These are phyloP conservation scores for Muntiacus muntjak DNA, from an alignment of 2,113 vertebrate species.

Conservation along the genomic window DNA sequence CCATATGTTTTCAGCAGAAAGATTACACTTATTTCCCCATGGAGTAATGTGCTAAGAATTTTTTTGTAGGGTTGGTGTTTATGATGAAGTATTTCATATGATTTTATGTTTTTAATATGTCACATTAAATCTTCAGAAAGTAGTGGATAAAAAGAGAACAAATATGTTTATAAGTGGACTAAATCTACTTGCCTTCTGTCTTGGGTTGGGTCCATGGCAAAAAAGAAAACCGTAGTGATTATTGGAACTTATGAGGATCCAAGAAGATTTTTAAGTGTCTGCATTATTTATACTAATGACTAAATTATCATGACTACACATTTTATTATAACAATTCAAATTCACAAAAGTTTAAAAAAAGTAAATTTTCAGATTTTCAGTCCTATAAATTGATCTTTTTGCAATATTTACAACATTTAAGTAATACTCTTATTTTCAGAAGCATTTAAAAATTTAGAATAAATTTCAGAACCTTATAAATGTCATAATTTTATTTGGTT, in stretches of 20 bases:
- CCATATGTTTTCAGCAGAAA: slow-evolving; percentile 53
- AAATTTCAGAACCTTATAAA: not conserved
- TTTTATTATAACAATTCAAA: not conserved
- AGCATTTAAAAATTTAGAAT: not conserved
- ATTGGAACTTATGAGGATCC: not conserved
- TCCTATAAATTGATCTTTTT: not conserved
- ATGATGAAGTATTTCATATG: slow-evolving; percentile 29
- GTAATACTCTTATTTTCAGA: not conserved
- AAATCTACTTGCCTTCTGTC: not conserved
- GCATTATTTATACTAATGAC: not conserved
- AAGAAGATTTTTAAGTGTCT: not conserved
- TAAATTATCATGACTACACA: not conserved
- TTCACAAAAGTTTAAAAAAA: not conserved
- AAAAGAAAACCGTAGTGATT: not conserved
- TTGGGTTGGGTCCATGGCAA: not conserved
- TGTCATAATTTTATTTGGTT: not conserved
- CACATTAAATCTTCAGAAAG: slow-evolving; percentile 37
- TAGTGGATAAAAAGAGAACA: slow-evolving; percentile 8
- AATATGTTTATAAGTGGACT: not conserved
- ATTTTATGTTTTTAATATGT: slow-evolving; percentile 41
- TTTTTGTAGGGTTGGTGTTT: slow-evolving; percentile 18
- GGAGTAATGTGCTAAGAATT: not conserved
- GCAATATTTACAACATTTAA: not conserved
- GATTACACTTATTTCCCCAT: slow-evolving; percentile 17
- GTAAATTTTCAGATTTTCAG: not conserved